Evolutionary conservation across 2,797 vertebrate species (phyloP).

Genomic region (Eptatretus atami): DNA sequence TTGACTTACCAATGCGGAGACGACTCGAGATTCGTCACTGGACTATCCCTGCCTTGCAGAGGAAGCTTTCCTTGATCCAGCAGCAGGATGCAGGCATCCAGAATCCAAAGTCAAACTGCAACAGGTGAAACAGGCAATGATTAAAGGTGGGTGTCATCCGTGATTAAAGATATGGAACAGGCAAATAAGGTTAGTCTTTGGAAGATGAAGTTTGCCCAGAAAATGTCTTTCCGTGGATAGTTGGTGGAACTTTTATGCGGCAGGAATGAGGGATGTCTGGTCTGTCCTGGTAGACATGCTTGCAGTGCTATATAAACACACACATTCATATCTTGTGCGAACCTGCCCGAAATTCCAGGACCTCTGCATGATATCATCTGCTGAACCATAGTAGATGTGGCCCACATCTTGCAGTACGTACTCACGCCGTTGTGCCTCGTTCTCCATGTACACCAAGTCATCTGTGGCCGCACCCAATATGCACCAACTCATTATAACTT

Average conservation of each 20-base stretch:
- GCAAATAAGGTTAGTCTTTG: too few species aligned
- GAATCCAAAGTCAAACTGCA: slow-evolving; percentile 41
- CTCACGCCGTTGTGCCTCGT: slow-evolving; percentile 28
- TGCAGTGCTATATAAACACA: too few species aligned
- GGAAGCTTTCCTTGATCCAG: slow-evolving; percentile 41
- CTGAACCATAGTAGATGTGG: slow-evolving; percentile 54
- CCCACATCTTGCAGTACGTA: slow-evolving; percentile 51
- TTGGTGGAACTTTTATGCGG: too few species aligned
- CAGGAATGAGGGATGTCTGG: too few species aligned
- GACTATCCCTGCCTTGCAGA: slow-evolving; percentile 26
- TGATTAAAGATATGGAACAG: too few species aligned
- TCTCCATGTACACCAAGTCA: slow-evolving; percentile 36
- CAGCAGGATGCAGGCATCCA: slow-evolving; percentile 39
- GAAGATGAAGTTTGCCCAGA: too few species aligned
- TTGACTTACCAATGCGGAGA: slow-evolving; percentile 50
- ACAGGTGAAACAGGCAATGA: too few species aligned
- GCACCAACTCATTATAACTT: too few species aligned
- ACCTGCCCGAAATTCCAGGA: slow-evolving; percentile 83
- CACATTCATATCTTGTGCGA: neutral
- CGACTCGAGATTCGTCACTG: slow-evolving; percentile 35
- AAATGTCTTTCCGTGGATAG: too few species aligned
- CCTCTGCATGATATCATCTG: slow-evolving; percentile 43
- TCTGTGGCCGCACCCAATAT: slow-evolving; percentile 14
- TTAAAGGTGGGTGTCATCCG: too few species aligned
- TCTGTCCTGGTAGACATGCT: too few species aligned